These are phyloP conservation scores for Clanis bilineata DNA, from an alignment of 2,888 invertebrate species.

Conservation along the genomic window DNA sequence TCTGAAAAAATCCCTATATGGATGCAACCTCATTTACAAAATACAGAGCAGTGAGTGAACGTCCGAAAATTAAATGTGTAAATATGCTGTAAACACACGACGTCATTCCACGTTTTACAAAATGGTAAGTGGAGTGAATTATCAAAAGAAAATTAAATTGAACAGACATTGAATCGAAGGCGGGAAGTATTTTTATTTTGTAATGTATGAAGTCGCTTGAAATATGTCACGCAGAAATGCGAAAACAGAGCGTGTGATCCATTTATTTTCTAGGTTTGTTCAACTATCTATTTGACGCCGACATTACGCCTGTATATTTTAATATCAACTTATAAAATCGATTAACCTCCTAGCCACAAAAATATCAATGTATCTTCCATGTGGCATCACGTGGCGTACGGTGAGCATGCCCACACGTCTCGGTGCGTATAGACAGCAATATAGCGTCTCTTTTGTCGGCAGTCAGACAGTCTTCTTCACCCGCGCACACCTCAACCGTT, in stretches of 20 bases:
- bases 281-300: too few relatives aligned
- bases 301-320: too few relatives aligned
- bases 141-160: background rate
- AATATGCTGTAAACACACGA: slow-evolving; percentile 31
- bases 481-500: slow-evolving; percentile 52
- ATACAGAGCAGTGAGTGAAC: slow-evolving; percentile 30
- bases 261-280: too few relatives aligned
- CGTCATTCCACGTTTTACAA: background rate
- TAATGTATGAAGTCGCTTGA: too few relatives aligned
- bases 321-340: too few relatives aligned
- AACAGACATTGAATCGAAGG: too few relatives aligned
- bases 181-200: too few relatives aligned
- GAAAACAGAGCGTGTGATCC: too few relatives aligned
- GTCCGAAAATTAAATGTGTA: slow-evolving; percentile 22
- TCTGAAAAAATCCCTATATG: slow-evolving; percentile 31
- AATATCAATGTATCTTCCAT: background rate
- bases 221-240: too few relatives aligned
- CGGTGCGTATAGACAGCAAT: slow-evolving; percentile 23
- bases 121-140: background rate
- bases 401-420: background rate
- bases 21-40: slow-evolving; percentile 42
- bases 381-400: background rate
- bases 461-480: slow-evolving; percentile 61
- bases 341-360: too few relatives aligned
- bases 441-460: slow-evolving; percentile 46